A percentile compares a stretch with the other conserved stretches of the same genome.
Conservation (phyloP, 1,140 invertebrate genomes). For the Drosophila sechellia region DNA sequence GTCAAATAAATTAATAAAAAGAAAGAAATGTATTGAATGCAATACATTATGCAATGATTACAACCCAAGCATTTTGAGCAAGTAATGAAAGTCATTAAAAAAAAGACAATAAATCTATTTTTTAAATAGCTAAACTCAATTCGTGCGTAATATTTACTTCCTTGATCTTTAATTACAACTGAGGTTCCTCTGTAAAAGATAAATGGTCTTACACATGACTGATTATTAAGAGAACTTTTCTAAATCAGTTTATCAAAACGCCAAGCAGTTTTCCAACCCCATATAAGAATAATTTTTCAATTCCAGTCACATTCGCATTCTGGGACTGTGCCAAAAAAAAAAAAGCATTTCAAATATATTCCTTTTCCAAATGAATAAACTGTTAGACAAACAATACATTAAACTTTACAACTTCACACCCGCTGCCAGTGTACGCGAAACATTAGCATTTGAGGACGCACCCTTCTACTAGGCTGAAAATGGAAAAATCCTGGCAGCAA, state of each 20-base stretch:
- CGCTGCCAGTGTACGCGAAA: slow-evolving; percentile 63
- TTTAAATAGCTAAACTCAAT: background rate
- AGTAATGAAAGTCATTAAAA: no score
- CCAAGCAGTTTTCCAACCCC: slow-evolving; percentile 48
- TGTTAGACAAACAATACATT: slow-evolving; percentile 82
- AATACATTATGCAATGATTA: no score
- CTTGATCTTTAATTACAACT: slow-evolving; percentile 13
- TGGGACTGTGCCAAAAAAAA: slow-evolving; percentile 15
- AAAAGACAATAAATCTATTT: background rate
- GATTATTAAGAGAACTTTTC: slow-evolving; percentile 23
- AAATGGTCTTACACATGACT: slow-evolving; percentile 33
- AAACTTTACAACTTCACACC: slow-evolving; percentile 83
- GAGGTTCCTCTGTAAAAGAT: slow-evolving; percentile 5
- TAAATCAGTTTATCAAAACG: slow-evolving; percentile 7
- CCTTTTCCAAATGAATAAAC: slow-evolving; percentile 80
- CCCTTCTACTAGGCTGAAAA: slow-evolving; percentile 12
- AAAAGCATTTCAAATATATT: slow-evolving; percentile 43
- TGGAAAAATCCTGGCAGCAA: slow-evolving; percentile 11
- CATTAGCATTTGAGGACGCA: slow-evolving; percentile 49
- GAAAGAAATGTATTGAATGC: no score
- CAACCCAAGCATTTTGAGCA: no score
- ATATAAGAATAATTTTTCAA: slow-evolving; percentile 44
- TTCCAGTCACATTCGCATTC: slow-evolving; percentile 64
- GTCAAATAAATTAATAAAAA: no score
- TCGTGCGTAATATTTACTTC: slow-evolving; percentile 1